These are phyloP conservation scores for Ascidia mentula DNA, from an alignment of 23 tunicate species.

Conservation along the genomic window DNA sequence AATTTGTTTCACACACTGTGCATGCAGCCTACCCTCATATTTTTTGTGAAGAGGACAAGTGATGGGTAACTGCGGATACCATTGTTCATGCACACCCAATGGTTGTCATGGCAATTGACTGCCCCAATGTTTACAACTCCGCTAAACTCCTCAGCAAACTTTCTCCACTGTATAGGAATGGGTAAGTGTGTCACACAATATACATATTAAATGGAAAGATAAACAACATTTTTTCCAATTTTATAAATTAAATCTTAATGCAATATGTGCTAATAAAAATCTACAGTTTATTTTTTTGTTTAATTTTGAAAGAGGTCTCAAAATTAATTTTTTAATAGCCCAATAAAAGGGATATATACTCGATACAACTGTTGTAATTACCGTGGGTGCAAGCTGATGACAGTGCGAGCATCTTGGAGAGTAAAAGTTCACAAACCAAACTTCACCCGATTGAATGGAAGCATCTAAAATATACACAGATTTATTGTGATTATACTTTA, in stretches of 20 bases:
- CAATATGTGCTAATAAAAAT: no score
- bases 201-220: no score
- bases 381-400: constrained; percentile 97
- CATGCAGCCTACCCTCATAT: constrained; percentile 56
- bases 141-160: constrained; percentile 90
- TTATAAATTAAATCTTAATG: no score
- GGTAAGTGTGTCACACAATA: no score
- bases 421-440: constrained; percentile 97
- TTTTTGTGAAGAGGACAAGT: constrained; percentile 65
- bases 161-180: constrained; percentile 72
- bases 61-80: constrained; percentile 94
- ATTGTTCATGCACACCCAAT: constrained; percentile 76
- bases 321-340: no score
- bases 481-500: no score
- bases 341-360: background rate
- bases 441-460: constrained; percentile 90
- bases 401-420: constrained; percentile 99
- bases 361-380: background rate
- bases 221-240: no score
- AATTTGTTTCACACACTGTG: background rate
- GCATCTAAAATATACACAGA: constrained; percentile 58
- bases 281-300: no score
- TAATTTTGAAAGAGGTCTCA: no score
- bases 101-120: constrained; percentile 92
- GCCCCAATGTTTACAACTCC: constrained; percentile 96